Base-by-base conservation (phyloP, 2,113 vertebrate genomes). In the Casuarius casuarius region DNA sequence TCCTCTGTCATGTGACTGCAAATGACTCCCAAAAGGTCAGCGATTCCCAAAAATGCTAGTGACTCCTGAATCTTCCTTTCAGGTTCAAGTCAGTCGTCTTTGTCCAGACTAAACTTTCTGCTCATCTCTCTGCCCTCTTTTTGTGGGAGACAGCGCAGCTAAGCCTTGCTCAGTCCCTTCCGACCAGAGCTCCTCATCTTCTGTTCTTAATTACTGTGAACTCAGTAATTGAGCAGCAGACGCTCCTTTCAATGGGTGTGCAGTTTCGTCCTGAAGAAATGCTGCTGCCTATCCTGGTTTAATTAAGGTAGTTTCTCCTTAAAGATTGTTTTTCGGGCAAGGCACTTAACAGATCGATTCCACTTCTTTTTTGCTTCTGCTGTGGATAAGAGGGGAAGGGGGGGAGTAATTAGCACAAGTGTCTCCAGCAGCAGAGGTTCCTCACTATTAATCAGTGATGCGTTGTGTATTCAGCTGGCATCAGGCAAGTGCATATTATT, bases 291-390 rank as follows among this genome's bases (percentile, higher is more conserved):
- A 16, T 79, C 62, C 84, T 70, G 22, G 31, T 91, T 92, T 96
- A 92, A 92, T 96, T 96, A 74, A 89, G 89, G 46, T 65, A 48
- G 12, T 79, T 94, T 73, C 70, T 79, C 74, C 74, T 94, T 81
- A 93, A 94, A 92, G 38, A 29, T 46, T 89, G 73, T 89, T 89
- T 56, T 84, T 84, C 22, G 22, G 52, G 67, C 58, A 80, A 28
- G 70, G 66, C n/a, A 54, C 48, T 91, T 76, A 51, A 82, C 77
- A 89, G 86, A 92, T 96, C 92, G 76, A 29, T 96, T 96, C 66
- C 44, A 66, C 51, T 96, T 88, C 29, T 80, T 86, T 86, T 82
- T 51, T 68, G 9, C 48, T 89, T 81, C 86, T 87, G 51, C 46
- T 63, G 61, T 28, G 52, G 74, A 68, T 87, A 62, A 92, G 35